Evolutionary conservation across 2,113 vertebrate species (phyloP).

Genomic region (Anas platyrhynchos): DNA sequence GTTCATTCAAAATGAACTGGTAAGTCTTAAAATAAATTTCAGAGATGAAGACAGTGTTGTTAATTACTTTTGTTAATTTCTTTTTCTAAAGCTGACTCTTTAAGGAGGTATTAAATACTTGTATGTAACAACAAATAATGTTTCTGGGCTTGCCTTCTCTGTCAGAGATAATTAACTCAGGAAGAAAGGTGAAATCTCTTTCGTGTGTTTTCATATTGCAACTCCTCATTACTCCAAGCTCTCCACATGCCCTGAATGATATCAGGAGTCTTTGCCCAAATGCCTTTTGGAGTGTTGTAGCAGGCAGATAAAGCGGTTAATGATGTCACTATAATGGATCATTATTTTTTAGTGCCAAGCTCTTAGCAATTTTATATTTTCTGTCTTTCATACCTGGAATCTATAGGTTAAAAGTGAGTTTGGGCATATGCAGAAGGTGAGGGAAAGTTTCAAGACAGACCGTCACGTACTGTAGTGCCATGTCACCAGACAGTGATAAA

Average conservation of each 20-base stretch:
- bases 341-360: not conserved
- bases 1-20: not conserved
- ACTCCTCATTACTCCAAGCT: slow-evolving; percentile 15
- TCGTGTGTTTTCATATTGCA: slow-evolving; percentile 2
- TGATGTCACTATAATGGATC: slow-evolving; percentile 17
- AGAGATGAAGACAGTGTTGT: not conserved
- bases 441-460: not conserved
- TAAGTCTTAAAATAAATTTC: not conserved
- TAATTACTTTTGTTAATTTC: not conserved
- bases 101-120: not conserved
- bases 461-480: not conserved
- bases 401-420: not conserved
- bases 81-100: not conserved
- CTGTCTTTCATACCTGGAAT: not conserved
- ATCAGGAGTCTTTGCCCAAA: not conserved
- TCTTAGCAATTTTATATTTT: not conserved
- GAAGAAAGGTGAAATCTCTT: slow-evolving; percentile 18
- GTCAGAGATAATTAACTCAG: not conserved
- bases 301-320: slow-evolving; percentile 4
- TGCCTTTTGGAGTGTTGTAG: not conserved
- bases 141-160: not conserved
- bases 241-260: not conserved
- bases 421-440: not conserved
- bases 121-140: not conserved
- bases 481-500: slow-evolving; percentile 59